Base-by-base conservation (phyloP, 2,113 vertebrate species). In the Coptodon bakossiorum region DNA sequence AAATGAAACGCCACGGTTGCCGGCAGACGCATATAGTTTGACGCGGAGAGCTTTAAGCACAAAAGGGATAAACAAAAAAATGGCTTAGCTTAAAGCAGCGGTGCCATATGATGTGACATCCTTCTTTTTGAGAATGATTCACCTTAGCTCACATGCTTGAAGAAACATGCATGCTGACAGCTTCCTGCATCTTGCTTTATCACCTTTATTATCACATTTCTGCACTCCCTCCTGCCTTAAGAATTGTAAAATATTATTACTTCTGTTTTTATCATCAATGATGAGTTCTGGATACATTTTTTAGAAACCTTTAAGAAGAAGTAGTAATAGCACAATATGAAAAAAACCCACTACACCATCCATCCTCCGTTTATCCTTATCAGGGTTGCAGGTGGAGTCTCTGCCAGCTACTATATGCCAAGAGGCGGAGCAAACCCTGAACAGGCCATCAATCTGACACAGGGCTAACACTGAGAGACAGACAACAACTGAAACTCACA, bases 1-100 rank as follows among this genome's bases (percentile, higher is more conserved):
- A 86, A 91, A 90, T 86, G 59, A 86, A 91, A 90, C 83, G 3
- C 38, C 19, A 19, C 59, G 9, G 86, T 81, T 12, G 5, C 79
- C 76, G 6, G 45, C 53, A 43, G 82, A 83, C 2, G 3, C 43
- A 9, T 57, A 34, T n/a, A 45, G 61, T 40, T 53, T 29, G 45
- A 83, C 40, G 2, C 22, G 9, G 40, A 83, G 56, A 43, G 66
- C 10, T 81, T 83, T 45, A 43, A 17, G 73, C 66, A 63, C 78
- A 17, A n/a, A 56, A 45, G 50, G 19, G 9, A 19, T 12, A 56
- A 89, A 86, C 66, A 59, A 36, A 83, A 78, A 45, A 48, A 76
- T 2, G 2, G 31, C 54, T 19, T 14, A 45, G 27, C 54, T 83
- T 29, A 61, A 81, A 82, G 80, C 34, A 43, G 22, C 31, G 43